These are phyloP conservation scores for Phaenicophaeus curvirostris DNA, from an alignment of 2,797 vertebrate genomes.

Conservation along the genomic window DNA sequence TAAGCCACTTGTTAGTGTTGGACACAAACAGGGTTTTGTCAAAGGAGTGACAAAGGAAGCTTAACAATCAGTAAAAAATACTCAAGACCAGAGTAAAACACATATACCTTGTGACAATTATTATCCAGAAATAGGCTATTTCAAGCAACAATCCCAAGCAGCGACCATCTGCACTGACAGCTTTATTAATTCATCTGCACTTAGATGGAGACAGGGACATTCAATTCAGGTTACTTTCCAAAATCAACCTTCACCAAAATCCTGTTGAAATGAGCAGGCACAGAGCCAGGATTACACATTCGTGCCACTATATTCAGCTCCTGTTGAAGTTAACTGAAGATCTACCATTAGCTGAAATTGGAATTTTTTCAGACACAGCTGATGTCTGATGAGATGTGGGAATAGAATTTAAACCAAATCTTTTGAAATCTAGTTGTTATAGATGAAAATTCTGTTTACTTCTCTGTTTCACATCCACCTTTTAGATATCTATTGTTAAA, in stretches of 20 bases:
- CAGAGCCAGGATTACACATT: not conserved
- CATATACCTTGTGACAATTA: slow-evolving; percentile 28
- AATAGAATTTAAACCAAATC: not conserved
- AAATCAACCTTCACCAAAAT: not conserved
- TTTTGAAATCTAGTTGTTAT: not conserved
- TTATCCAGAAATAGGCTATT: slow-evolving; percentile 15
- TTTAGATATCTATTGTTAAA: not conserved
- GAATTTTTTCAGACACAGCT: not conserved
- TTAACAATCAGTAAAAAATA: slow-evolving; percentile 45
- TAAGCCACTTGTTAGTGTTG: slow-evolving; percentile 62
- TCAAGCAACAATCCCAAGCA: not conserved
- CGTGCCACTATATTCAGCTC: not conserved
- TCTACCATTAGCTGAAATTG: not conserved
- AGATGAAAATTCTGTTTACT: not conserved
- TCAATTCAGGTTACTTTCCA: not conserved
- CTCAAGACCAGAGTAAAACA: slow-evolving; percentile 51
- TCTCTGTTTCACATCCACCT: not conserved
- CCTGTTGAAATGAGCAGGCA: slow-evolving; percentile 29
- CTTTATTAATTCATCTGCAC: not conserved
- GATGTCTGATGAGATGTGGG: not conserved
- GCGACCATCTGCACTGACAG: not conserved
- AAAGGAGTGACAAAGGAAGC: slow-evolving; percentile 27
- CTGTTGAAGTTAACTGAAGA: not conserved
- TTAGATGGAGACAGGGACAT: not conserved
- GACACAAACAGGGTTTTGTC: slow-evolving; percentile 40